Conservation (phyloP, 35 echinoderm and acorn worm species). For the Strongylocentrotus purpuratus region DNA sequence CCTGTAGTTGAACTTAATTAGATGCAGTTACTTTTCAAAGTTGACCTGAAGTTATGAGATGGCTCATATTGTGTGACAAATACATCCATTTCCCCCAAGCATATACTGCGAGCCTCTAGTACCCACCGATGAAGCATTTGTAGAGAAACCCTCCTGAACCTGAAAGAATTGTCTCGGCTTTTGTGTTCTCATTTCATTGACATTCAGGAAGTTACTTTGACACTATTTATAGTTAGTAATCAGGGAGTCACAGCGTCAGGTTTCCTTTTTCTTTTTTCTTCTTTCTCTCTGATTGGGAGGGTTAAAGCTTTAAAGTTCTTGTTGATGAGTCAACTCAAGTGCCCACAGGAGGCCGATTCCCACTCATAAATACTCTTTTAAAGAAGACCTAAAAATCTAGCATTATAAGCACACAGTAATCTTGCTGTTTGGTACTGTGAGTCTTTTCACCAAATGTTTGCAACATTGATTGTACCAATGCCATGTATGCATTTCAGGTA, state of each 20-base stretch:
- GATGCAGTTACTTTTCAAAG: too few relatives aligned
- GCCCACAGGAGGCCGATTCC: neutral
- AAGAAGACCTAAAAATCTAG: neutral
- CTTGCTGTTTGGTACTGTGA: neutral
- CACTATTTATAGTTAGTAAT: constrained; percentile 13
- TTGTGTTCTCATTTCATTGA: neutral
- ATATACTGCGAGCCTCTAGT: neutral
- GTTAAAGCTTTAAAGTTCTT: neutral
- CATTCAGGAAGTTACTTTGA: neutral
- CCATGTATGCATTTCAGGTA: too few relatives aligned
- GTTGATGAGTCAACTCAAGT: neutral
- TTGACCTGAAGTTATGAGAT: too few relatives aligned
- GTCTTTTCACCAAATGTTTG: too few relatives aligned
- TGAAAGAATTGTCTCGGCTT: neutral
- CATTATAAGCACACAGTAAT: neutral
- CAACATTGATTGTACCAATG: too few relatives aligned
- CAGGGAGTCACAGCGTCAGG: neutral
- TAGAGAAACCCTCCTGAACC: neutral
- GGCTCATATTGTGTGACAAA: too few relatives aligned
- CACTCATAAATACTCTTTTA: neutral
- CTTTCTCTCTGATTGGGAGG: neutral
- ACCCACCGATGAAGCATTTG: neutral
- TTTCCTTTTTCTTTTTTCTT: neutral
- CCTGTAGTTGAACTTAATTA: too few relatives aligned
- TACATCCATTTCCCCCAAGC: too few relatives aligned